Base-by-base conservation (phyloP, 2,797 vertebrate species). In the Crocidura indochinensis region DNA sequence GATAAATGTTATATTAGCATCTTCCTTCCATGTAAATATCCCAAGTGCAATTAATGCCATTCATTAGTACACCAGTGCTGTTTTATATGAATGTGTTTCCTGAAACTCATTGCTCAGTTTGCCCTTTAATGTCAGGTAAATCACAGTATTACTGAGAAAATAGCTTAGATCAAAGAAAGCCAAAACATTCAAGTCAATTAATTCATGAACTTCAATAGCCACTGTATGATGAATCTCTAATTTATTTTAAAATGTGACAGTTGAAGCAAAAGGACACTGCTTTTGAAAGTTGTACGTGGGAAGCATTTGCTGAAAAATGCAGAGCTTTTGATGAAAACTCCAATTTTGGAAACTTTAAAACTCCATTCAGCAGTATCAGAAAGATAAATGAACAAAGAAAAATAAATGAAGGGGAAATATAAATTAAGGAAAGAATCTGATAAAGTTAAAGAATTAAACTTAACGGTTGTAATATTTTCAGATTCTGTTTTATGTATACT, bases 151-250 rank as follows among this genome's bases (percentile, higher is more conserved):
- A 73, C n/a, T 84, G 12, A 15, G 87, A 83, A 96, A 95, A 95
- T 17, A 96, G 44, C 72, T 94, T 76, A 93, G 81, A 97, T 96
- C 89, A 96, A 95, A 97, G 87, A 91, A 88, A 92, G 22, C 88
- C 77, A 96, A 97, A 96, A 93, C 49, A 88, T 93, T 94, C 92
- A 96, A 97, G 94, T 94, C 74, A 97, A 94, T 97, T 96, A 97
- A 94, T 65, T 96, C 74, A 73, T 91, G 94, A 94, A 94, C 92
- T 95, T 96, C 90, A 96, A 94, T 83, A 89, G 93, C 85, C 93
- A 49, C 82, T 96, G 71, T 68, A 94, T 93, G 77, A 90, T 88
- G 49, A 94, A 89, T 89, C 83, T 90, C 64, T 77, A 80, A 91
- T 96, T 96, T 91, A 73, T 92, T 96, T 83, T 93, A 91, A 96